Evolutionary conservation across 2,797 vertebrate species (phyloP), one percentile per base, ranked within the genome.

Genomic region (Dicrostonyx torquatus): DNA sequence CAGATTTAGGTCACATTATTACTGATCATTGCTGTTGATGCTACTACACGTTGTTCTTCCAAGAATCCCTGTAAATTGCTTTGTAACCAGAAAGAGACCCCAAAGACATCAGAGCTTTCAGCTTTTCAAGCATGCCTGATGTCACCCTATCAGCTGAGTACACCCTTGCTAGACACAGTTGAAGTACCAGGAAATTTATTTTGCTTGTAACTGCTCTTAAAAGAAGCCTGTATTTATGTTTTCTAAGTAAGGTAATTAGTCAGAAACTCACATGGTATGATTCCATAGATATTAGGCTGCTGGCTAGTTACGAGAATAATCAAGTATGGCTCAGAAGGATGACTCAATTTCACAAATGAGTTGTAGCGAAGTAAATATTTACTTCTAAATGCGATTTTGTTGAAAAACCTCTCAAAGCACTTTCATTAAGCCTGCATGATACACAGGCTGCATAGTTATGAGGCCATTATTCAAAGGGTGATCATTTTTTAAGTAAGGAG

Each of bases 351-450:
- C 80, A 92, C 83, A 94, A 97, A 95, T 93, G 91, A 96, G 66
- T 91, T 97, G 83, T 94, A 88, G 62, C 79, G 76, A 76, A 96
- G 93, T 96, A 97, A 97, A 97, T 96, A 97, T 97, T 97, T 97
- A 97, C 86, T 93, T 96, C 94, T 89, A 85, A 95, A 92, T 58
- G 93, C 72, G 94, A 89, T 87, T 96, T 89, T 91, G 90, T 95
- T 96, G 92, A 95, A 97, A 97, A 95, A 55, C 43, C 60, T 95
- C 90, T 96, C 89, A 89, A 93, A 93, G 68, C 20, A 88, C 87
- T 97, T 97, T 97, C 95, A 96, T 96, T 95, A 95, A 96, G 83
- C 60, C 68, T 43, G 60, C 50, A 75, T 95, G 93, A 96, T 96
- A n/a, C 79, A 96, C 64, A 72, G 34, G 55, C 82, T 95, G 18